Evolutionary conservation across 2,797 vertebrate genomes (phyloP), one percentile per base, ranked within the genome.

Genomic region (Limnodromus scolopaceus): DNA sequence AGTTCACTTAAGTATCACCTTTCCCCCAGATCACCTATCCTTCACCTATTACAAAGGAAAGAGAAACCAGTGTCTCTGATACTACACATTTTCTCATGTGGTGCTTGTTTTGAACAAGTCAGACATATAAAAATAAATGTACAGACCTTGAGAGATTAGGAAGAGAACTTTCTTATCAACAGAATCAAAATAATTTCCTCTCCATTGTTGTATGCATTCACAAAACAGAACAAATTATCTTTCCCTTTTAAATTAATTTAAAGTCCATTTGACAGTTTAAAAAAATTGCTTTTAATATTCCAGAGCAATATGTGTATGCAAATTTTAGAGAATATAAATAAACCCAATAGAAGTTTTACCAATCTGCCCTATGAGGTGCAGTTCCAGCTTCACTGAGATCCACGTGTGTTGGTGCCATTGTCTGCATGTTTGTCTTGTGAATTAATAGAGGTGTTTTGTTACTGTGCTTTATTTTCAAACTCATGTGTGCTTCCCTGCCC

Each of bases 321-420:
- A 41, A 87, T 38, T 68, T 61, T 14, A 17, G 48, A 87, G 63
- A 63, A 54, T 13, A 66, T 58, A 85, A 91, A 39, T 65, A 77
- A 93, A 71, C 10, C 10, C 84, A 93, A 49, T 7, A 43, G 41
- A 43, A 53, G 36, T 76, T 65, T 81, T 82, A 48, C 16, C 41
- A 25, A 72, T 91, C 65, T 88, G 13, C 61, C 66, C 25, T 91
- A 1, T 46, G 34, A 91, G 70, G 75, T 39, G 46, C 64, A 97
- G 46, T 95, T 88, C 96, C 98, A 98, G 98, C 98, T 98, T 98
- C 92, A 84, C 96, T 98, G 98, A 98, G 98, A 97, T 85, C 54
- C 32, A 51, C 0, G 8, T 64, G 84, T 97, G 93, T 55, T 89
- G n/a, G 15, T 86, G 58, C 83, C 82, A n/a, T 74, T 30, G 87